phyloP scores from a whole-genome alignment of 2,797 vertebrate genomes.

The Catamblyrhynchus diadema region DNA sequence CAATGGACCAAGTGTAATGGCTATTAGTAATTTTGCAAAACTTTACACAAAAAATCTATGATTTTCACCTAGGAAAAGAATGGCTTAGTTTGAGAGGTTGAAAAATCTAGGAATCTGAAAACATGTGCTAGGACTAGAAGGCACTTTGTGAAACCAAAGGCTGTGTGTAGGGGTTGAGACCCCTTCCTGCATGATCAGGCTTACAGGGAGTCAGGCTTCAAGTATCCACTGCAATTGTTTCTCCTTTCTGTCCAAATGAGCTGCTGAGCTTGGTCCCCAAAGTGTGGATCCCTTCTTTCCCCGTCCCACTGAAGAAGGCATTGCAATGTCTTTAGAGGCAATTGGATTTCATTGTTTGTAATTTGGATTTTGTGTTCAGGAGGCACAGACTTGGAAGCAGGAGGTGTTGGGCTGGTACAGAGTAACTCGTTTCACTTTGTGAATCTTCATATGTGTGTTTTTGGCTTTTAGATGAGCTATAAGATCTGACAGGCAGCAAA shows the following conservation, averaged over 20 bases:
- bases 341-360: not conserved
- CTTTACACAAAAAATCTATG: not conserved
- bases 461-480: not conserved
- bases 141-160: not conserved
- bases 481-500: not conserved
- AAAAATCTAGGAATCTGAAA: not conserved
- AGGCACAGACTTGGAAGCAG: not conserved
- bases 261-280: not conserved
- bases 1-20: not conserved
- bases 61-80: not conserved
- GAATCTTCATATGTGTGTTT: rapidly evolving
- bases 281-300: not conserved
- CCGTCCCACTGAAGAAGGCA: not conserved
- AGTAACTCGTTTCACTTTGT: not conserved
- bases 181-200: not conserved
- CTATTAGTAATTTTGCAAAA: not conserved
- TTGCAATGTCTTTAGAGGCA: not conserved
- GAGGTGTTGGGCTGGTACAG: not conserved
- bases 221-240: not conserved
- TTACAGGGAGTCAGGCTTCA: not conserved
- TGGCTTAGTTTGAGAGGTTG: not conserved
- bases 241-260: not conserved
- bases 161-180: not conserved
- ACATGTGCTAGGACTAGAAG: not conserved
- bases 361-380: not conserved